Evolutionary conservation across 1,140 invertebrate genomes (phyloP).

Genomic region (Nautilus pompilius): DNA sequence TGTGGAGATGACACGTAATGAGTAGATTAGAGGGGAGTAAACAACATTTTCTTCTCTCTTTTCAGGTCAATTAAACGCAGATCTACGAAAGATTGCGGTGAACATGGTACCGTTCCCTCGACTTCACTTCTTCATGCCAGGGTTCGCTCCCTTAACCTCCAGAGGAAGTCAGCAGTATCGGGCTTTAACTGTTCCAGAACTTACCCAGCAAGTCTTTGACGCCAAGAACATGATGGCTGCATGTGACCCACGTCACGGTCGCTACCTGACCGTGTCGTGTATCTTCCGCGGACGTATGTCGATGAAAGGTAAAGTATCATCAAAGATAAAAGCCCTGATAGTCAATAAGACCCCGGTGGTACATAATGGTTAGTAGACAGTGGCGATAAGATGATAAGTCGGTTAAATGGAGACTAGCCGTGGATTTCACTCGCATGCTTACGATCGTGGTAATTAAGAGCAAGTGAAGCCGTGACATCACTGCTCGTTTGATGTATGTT

Average conservation of each 20-base stretch:
- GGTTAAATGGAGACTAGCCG: too few species aligned
- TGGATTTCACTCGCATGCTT: too few species aligned
- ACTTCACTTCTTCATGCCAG: slow-evolving; percentile 79
- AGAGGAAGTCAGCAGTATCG: slow-evolving; percentile 59
- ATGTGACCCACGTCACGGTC: slow-evolving; percentile 68
- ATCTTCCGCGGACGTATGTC: slow-evolving; percentile 75
- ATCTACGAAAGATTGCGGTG: slow-evolving; percentile 79
- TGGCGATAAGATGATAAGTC: slow-evolving; percentile 66
- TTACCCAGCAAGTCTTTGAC: slow-evolving; percentile 69
- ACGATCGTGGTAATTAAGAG: too few species aligned
- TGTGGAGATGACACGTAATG: too few species aligned
- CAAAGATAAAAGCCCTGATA: slow-evolving; percentile 70
- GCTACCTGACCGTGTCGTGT: slow-evolving; percentile 73
- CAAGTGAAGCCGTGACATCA: too few species aligned
- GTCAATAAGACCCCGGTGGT: slow-evolving; percentile 88
- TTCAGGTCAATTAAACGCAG: slow-evolving; percentile 80
- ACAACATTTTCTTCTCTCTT: too few species aligned
- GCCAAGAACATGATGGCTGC: slow-evolving; percentile 75
- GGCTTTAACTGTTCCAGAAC: slow-evolving; percentile 60
- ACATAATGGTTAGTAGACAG: slow-evolving; percentile 69
- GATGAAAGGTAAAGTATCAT: slow-evolving; percentile 63
- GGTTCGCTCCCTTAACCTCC: slow-evolving; percentile 70
- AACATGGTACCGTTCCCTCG: slow-evolving; percentile 73
- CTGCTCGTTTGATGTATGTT: not conserved
- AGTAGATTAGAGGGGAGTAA: too few species aligned